Evolutionary conservation across 2,888 invertebrate species (phyloP), one percentile per base, ranked within the genome.

Genomic region (Drosophila affinis): DNA sequence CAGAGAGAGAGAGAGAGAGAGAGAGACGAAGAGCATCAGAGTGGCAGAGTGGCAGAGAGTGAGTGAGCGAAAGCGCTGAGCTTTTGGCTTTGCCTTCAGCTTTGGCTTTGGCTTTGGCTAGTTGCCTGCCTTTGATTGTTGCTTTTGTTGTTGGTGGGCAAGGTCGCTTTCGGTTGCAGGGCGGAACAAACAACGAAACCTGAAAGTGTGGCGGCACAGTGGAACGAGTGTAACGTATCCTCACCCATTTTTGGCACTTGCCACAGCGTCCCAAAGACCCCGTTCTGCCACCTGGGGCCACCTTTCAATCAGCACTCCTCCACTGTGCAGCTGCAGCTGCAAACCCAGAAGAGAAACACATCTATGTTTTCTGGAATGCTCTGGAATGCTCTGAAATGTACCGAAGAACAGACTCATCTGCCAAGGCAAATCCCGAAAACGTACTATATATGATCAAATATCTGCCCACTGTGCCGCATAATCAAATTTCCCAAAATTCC

Each of bases 401-500:
- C 34, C 34, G 3, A 4, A 1, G 3, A 32, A 12, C 32, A 32
- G 18, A 18, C 18, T 18, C 18, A 18, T 18, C 18, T 18, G 18
- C 18, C 18, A 18, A 18, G 1, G 1, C 18, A 18, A 18, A 18
- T 18, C 18, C 18, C 18, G 18, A 18, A 18, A 18, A 18, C 2
- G 18, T 18, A 18, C 18, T 18, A 18, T 18, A 18, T 18, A 18
- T 18, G 18, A 18, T 18, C 18, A 18, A 18, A 18, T 18, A 18
- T 18, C 18, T 18, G 18, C 18, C 55, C 85, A 85, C 72, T 77
- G 80, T 80, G 78, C 76, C 46, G 54, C 59, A 76, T 83, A 86
- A 85, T 83, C 86, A 87, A 86, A 86, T 85, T 86, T 82, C 78
- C 79, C 75, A 76, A 81, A 87, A 85, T 76, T 39, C 72, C 74